Percentiles rank a stretch among this genome's conserved stretches.
phyloP scores from a whole-genome alignment of 2,113 vertebrate genomes.

The Nothobranchius furzeri region DNA sequence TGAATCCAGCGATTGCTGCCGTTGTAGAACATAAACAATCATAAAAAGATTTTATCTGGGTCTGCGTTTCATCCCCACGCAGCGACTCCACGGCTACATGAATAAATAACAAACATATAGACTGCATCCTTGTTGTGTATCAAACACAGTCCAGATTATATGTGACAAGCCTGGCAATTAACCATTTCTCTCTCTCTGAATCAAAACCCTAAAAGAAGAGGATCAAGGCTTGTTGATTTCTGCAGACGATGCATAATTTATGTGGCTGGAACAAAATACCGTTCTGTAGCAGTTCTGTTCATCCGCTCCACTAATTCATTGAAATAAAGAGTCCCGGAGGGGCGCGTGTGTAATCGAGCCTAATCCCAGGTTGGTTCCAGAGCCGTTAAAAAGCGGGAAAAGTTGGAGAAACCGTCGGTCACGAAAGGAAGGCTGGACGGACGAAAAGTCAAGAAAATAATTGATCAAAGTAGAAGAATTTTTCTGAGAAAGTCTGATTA shows the following conservation, averaged over 20 bases:
- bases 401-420: slow-evolving; percentile 51
- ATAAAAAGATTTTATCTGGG: slow-evolving; percentile 45
- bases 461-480: no score
- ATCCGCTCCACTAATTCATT: slow-evolving; percentile 79
- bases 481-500: background rate
- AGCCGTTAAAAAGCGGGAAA: slow-evolving; percentile 40
- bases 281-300: slow-evolving; percentile 79
- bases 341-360: slow-evolving; percentile 66
- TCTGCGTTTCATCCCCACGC: slow-evolving; percentile 47
- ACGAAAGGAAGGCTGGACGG: slow-evolving; percentile 28
- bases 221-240: slow-evolving; percentile 77
- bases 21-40: slow-evolving; percentile 35
- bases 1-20: slow-evolving; percentile 18
- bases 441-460: no score
- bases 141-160: slow-evolving; percentile 60
- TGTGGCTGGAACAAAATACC: slow-evolving; percentile 79
- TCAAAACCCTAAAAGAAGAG: slow-evolving; percentile 65
- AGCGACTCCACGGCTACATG: slow-evolving; percentile 52
- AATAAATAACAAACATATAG: slow-evolving; percentile 68
- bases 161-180: slow-evolving; percentile 76
- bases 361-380: slow-evolving; percentile 72
- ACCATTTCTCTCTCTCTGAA: slow-evolving; percentile 70
- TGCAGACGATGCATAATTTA: slow-evolving; percentile 80
- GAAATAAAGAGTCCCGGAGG: slow-evolving; percentile 78
- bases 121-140: slow-evolving; percentile 48